Conservation (phyloP, 1,140 invertebrate species). For the Bradynema listronoti region DNA sequence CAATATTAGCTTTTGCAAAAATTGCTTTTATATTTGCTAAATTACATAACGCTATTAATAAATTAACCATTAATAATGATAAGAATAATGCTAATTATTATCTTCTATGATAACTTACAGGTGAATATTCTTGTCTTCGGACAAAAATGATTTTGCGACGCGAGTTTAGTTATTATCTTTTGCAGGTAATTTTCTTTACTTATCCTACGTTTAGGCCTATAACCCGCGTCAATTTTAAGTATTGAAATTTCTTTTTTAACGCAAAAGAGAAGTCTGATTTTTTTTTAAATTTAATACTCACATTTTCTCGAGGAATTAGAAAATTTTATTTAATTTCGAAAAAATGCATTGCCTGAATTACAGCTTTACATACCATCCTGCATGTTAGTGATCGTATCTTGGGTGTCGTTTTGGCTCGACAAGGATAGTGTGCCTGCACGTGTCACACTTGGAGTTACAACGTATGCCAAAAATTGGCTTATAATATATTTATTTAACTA, state of each 20-base stretch:
- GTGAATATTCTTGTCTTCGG: constrained; percentile 68
- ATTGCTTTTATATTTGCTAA: too few relatives aligned
- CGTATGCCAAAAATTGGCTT: constrained; percentile 15
- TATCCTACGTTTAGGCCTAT: too few relatives aligned
- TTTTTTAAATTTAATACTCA: too few relatives aligned
- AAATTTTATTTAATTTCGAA: too few relatives aligned
- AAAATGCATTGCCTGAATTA: constrained; percentile 10
- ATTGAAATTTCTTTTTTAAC: too few relatives aligned
- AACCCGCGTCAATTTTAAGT: too few relatives aligned
- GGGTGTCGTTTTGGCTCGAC: constrained; percentile 64
- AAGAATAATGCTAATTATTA: too few relatives aligned
- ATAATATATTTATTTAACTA: not conserved
- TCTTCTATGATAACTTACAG: constrained; percentile 35
- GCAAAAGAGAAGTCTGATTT: too few relatives aligned
- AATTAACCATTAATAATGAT: too few relatives aligned
- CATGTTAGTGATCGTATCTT: constrained; percentile 64
- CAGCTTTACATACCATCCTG: constrained; percentile 58
- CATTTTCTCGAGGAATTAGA: too few relatives aligned
- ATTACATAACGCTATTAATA: too few relatives aligned
- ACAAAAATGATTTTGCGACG: constrained; percentile 88
- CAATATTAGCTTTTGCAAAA: too few relatives aligned
- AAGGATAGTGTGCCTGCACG: constrained; percentile 60
- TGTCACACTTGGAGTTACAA: constrained; percentile 50
- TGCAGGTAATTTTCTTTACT: constrained; percentile 64
- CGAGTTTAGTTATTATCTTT: constrained; percentile 94